Evolutionary conservation across 2,113 vertebrate genomes (phyloP), one percentile per base, ranked within the genome.

Genomic region (Pao palembangensis): DNA sequence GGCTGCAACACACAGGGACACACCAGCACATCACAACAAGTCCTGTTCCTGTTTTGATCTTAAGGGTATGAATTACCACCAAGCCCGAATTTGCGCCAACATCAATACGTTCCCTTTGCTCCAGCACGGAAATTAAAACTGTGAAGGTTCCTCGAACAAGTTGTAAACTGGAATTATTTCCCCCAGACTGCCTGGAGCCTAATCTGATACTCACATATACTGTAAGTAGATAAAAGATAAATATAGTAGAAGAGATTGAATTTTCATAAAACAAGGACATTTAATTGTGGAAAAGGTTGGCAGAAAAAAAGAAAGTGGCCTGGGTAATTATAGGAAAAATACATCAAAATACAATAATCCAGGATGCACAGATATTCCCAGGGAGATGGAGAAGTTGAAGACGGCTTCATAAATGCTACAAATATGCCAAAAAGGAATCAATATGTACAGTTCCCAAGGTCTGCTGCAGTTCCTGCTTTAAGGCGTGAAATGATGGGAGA

Each of bases 131-230:
- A 55, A 75, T 65, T 57, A 66, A 59, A 55, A 21, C 66, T 65
- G 47, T 52, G 77, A 64, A 6, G 4, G 59, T 44, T 64, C 47
- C 58, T 79, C 76, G 53, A 43, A 76, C 56, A 51, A 49, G 62
- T 55, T 73, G 78, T 80, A 83, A 84, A 84, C 78, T 75, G 71
- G 83, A 81, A 83, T 88, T 78, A 88, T 78, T 58, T 61, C 61
- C 49, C n/a, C 59, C 66, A 71, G 73, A 68, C 67, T 59, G 69
- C 44, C 60, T 70, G 57, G 63, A 72, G 56, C 41, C 64, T 85
- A 81, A 81, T 85, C 75, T 81, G 61, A 59, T 78, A 80, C 73
- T 83, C 71, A 76, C 67, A 73, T 50, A 61, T 0, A n/a, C n/a
- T n/a, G n/a, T n/a, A 51, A 68, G 60, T 53, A 56, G n/a, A 48